Base-by-base conservation (phyloP, 2,113 vertebrate genomes). In the Poecilia latipinna region DNA sequence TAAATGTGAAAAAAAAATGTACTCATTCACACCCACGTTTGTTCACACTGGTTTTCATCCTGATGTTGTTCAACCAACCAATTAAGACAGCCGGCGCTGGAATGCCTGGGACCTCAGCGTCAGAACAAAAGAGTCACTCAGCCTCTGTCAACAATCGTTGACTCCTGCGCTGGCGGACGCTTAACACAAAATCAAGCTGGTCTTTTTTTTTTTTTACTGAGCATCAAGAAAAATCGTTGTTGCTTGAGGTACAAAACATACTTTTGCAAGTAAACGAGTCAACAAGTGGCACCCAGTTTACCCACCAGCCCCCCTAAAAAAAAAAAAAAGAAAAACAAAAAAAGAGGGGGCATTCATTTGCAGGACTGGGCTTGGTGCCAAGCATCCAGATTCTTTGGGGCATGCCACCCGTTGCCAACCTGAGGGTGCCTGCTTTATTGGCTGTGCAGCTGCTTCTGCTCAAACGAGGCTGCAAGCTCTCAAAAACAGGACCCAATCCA, bases 221-320 rank as follows among this genome's bases (percentile, higher is more conserved):
- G 70, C 77, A 35, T n/a, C 28, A 35, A 65, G 3, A 72, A 60
- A 79, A 65, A 81, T 77, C 37, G 37, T 54, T 63, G n/a, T 17
- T 44, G 69, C 64, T 15, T 11, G 61, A 19, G 63, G 79, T 62
- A 64, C 51, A 61, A 71, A 74, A 79, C 86, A 81, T 74, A 78
- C 75, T 75, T 67, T 32, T 79, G 77, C 63, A 71, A 74, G 86
- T 69, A 80, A 72, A 69, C 82, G 73, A 90, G 89, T 91, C 93
- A 94, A 95, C 94, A 94, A 94, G 94, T 95, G 92, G 90, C 86
- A 88, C 81, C 62, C 85, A 28, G 3, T 37, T 37, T 2, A 2
- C 33, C 33, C 35, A 24, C 28, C 26, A 28, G 28, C 33, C 35
- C 19, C 19, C 37, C 26, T 32, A 17, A 42, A 64, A 12, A 44